phyloP scores from a whole-genome alignment of 2,888 invertebrate genomes.

The Xanthorhoe spadicearia region DNA sequence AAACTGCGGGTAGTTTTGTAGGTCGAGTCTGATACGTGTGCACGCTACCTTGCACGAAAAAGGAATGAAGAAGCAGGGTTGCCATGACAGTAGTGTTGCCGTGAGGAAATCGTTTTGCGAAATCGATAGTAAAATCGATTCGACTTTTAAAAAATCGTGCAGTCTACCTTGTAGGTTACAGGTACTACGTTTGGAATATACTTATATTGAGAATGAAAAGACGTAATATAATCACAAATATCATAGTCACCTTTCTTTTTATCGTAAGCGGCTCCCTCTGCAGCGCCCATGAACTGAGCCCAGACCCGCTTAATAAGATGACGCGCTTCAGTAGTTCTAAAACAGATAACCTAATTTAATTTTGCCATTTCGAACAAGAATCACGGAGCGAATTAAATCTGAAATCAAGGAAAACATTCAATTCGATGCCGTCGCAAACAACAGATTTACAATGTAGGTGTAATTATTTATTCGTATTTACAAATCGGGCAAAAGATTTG shows the following conservation, averaged over 20 bases:
- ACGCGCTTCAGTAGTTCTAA: conserved; percentile 94
- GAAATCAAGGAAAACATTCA: conserved; percentile 59
- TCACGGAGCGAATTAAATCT: conserved; percentile 64
- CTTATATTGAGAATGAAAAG: too few species aligned
- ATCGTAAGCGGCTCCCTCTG: conserved; percentile 93
- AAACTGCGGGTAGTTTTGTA: too few species aligned
- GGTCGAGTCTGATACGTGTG: too few species aligned
- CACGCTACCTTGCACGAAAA: too few species aligned
- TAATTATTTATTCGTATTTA: background rate
- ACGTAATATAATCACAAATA: too few species aligned
- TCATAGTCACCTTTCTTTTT: conserved; percentile 86
- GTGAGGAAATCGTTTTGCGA: too few species aligned
- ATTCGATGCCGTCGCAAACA: conserved; percentile 3
- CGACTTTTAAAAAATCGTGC: too few species aligned
- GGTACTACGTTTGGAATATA: too few species aligned
- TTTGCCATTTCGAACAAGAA: conserved; percentile 66
- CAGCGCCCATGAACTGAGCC: conserved; percentile 96
- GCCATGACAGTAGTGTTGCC: too few species aligned
- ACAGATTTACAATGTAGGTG: background rate
- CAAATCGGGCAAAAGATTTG: background rate
- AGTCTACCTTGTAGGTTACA: too few species aligned
- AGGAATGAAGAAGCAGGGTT: too few species aligned
- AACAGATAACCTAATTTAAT: conserved; percentile 81
- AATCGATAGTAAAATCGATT: too few species aligned
- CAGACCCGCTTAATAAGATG: conserved; percentile 95